These are phyloP conservation scores for Nannospalax galili DNA, from an alignment of 2,113 vertebrate genomes.

Conservation along the genomic window DNA sequence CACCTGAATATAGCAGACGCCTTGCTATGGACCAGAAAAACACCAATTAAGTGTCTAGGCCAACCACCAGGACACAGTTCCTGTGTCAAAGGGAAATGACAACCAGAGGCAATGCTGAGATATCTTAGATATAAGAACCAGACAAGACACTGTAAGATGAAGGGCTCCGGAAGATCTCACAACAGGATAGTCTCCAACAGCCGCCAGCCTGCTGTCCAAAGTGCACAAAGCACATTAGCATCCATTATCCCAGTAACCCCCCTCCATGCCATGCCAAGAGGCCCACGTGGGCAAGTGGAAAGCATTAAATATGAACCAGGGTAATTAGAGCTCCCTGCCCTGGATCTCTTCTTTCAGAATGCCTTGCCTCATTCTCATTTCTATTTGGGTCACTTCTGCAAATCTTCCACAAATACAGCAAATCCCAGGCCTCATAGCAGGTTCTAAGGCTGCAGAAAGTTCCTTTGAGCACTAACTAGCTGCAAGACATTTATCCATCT, in stretches of 20 bases:
- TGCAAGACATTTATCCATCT: background rate
- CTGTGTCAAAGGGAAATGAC: background rate
- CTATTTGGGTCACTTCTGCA: background rate
- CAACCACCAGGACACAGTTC: background rate
- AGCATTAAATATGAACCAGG: background rate
- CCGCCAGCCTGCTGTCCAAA: background rate
- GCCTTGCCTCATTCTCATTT: background rate
- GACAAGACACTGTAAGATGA: background rate
- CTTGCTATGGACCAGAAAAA: background rate
- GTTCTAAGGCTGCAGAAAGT: background rate
- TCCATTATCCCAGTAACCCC: background rate
- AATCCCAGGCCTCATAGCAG: background rate
- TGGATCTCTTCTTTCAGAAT: background rate
- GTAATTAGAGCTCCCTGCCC: background rate
- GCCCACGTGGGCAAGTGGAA: background rate
- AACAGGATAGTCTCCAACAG: background rate
- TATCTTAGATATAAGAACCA: background rate
- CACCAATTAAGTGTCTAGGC: background rate
- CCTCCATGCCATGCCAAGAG: no score
- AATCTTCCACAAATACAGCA: background rate
- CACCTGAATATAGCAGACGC: background rate
- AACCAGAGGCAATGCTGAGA: background rate
- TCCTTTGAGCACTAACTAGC: background rate
- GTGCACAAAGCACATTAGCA: background rate
- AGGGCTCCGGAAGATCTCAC: background rate